Conservation (phyloP, 2,113 vertebrate species). For the Heterotilapia buettikoferi region DNA sequence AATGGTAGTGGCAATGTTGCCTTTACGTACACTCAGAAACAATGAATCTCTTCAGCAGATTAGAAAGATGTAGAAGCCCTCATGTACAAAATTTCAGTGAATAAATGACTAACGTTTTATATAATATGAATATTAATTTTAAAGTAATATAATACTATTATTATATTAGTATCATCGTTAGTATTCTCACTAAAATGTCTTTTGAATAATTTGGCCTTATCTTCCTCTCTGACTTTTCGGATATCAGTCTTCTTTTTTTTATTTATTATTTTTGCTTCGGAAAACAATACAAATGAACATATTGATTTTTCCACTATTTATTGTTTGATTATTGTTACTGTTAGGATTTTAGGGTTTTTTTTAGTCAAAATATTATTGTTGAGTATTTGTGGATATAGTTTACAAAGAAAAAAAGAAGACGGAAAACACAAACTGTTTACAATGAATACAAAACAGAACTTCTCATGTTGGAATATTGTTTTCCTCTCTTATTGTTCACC, state of each 20-base stretch:
- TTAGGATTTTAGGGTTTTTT: rapidly evolving
- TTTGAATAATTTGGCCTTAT: background rate
- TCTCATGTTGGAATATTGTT: background rate
- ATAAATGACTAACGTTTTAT: background rate
- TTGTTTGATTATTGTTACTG: background rate
- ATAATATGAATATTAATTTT: background rate
- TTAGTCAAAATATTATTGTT: background rate
- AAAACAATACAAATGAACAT: background rate
- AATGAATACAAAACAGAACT: background rate
- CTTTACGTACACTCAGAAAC: background rate
- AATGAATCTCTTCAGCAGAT: background rate
- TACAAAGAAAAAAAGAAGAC: background rate
- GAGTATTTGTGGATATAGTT: background rate
- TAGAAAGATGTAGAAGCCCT: background rate
- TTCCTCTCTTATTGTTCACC: background rate
- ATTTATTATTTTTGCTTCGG: background rate
- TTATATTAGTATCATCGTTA: background rate
- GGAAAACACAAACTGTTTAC: background rate
- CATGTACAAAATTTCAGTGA: background rate
- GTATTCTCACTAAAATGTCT: background rate
- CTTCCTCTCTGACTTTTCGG: background rate
- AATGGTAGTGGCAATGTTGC: background rate
- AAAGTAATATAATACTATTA: background rate
- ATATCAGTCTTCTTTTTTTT: background rate
- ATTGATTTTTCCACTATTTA: background rate